Percentiles rank a stretch among this genome's conserved stretches.
Evolutionary conservation across 2,888 invertebrate species (phyloP).

Genomic region (Lasioglossum oenotherae): DNA sequence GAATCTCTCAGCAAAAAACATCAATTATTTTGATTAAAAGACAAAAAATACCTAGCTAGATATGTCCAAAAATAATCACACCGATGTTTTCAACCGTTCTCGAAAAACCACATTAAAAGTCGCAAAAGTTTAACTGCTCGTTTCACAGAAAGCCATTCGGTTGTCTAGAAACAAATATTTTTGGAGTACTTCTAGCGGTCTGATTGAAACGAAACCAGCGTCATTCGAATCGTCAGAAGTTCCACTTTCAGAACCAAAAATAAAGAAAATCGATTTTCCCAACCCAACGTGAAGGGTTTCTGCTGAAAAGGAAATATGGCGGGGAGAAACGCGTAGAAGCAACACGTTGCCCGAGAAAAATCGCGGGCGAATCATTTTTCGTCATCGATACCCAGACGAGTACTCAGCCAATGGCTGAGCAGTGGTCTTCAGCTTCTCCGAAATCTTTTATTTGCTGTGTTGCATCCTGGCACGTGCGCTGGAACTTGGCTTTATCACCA

Average conservation of each 20-base stretch:
- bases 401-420: conserved; percentile 5
- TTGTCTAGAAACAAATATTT: not conserved
- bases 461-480: not conserved
- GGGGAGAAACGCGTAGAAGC: not conserved
- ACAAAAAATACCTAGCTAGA: not conserved
- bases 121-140: not conserved
- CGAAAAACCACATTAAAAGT: not conserved
- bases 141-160: not conserved
- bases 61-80: not conserved
- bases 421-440: not conserved
- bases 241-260: not conserved
- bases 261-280: not conserved
- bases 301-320: not conserved
- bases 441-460: not conserved
- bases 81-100: not conserved
- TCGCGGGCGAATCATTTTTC: conserved; percentile 12
- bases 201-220: not conserved
- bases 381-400: not conserved
- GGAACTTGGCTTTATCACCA: not conserved
- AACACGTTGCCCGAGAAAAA: not conserved
- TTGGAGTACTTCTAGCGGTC: not conserved
- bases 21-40: not conserved
- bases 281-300: not conserved
- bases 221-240: not conserved
- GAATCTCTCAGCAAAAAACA: not conserved